Conservation (phyloP, 1,140 invertebrate genomes). For the Parapsyche elsis region DNA sequence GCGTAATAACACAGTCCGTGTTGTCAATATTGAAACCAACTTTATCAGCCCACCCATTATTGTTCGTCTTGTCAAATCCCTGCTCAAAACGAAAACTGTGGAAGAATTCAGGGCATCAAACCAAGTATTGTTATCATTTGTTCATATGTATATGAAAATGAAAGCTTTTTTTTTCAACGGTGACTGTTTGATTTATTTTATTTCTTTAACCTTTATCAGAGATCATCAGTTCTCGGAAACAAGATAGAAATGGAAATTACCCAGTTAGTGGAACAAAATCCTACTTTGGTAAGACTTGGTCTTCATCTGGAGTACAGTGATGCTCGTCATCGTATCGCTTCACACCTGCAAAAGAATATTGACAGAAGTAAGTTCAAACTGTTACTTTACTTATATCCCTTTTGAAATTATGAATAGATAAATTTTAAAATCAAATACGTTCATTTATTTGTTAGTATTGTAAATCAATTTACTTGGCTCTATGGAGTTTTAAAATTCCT, state of each 20-base stretch:
- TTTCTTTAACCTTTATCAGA: slow-evolving; percentile 70
- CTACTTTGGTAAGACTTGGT: slow-evolving; percentile 89
- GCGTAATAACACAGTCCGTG: slow-evolving; percentile 87
- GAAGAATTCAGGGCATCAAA: slow-evolving; percentile 96
- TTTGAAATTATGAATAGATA: neutral
- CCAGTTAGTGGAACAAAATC: slow-evolving; percentile 91
- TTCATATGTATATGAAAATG: neutral
- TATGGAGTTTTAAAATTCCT: neutral
- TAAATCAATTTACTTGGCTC: neutral
- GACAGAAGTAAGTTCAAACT: slow-evolving; percentile 87
- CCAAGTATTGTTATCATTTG: slow-evolving; percentile 76
- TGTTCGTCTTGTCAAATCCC: slow-evolving; percentile 84
- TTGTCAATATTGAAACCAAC: slow-evolving; percentile 97
- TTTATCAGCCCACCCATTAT: slow-evolving; percentile 88
- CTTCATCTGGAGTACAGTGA: slow-evolving; percentile 97
- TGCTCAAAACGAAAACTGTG: slow-evolving; percentile 86
- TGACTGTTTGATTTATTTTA: slow-evolving; percentile 2
- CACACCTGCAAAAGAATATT: slow-evolving; percentile 94
- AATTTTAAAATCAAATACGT: neutral
- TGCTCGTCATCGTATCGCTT: slow-evolving; percentile 90
- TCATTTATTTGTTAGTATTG: neutral
- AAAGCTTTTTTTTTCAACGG: neutral
- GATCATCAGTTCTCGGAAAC: slow-evolving; percentile 94
- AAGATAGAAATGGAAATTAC: slow-evolving; percentile 99
- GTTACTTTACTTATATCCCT: neutral